These are phyloP conservation scores for Zoanthus sociatus DNA, from an alignment of 92 coral and sea anemone genomes.

Conservation along the genomic window DNA sequence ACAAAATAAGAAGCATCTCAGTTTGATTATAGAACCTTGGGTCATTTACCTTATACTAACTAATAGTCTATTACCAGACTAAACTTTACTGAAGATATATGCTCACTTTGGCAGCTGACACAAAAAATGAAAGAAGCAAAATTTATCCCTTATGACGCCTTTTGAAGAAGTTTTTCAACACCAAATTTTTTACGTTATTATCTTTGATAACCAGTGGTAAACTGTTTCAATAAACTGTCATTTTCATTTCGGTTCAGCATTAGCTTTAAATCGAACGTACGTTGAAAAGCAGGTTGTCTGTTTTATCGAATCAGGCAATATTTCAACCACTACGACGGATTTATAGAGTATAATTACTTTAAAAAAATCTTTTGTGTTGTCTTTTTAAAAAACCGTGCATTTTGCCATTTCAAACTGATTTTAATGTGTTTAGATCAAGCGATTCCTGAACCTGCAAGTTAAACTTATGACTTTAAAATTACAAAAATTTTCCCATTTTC, in stretches of 20 bases:
- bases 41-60: background rate
- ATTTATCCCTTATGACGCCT: background rate
- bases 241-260: background rate
- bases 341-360: background rate
- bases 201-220: background rate
- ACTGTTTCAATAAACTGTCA: background rate
- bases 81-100: background rate
- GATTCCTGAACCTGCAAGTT: background rate
- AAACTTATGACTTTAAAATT: background rate
- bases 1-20: background rate
- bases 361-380: background rate
- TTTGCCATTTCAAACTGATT: background rate
- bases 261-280: background rate
- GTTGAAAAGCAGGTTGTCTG: background rate
- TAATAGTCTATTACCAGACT: background rate
- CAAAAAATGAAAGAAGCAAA: background rate
- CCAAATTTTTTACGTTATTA: background rate
- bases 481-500: slow-evolving; percentile 8
- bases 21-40: background rate
- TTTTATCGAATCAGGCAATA: background rate
- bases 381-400: background rate
- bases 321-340: background rate
- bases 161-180: background rate
- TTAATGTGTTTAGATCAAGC: background rate
- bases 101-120: too few relatives aligned